Evolutionary conservation across 92 coral and sea anemone genomes (phyloP).

Genomic region (Phenganax subtilis): DNA sequence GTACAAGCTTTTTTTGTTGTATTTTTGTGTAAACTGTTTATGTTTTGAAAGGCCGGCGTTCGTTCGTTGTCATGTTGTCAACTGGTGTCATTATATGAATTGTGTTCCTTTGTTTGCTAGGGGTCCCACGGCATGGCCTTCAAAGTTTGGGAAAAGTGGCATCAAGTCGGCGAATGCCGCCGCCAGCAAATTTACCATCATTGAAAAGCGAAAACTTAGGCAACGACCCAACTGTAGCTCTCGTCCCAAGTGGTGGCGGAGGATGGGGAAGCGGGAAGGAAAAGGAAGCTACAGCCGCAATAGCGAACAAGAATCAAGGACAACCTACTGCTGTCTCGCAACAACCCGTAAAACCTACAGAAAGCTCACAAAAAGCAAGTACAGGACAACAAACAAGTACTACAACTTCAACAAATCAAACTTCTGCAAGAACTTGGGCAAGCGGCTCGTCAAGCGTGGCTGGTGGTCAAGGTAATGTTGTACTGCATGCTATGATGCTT

Average conservation of each 20-base stretch:
- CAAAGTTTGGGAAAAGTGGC: slow-evolving; percentile 99
- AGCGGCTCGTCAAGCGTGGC: slow-evolving; percentile 99
- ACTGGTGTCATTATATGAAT: slow-evolving; percentile 35
- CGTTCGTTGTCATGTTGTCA: slow-evolving; percentile 34
- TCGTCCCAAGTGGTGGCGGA: slow-evolving; percentile 99
- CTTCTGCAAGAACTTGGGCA: slow-evolving; percentile 93
- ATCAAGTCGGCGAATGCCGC: slow-evolving; percentile 96
- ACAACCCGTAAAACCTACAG: slow-evolving; percentile 96
- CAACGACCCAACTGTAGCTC: slow-evolving; percentile 99
- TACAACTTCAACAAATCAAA: slow-evolving; percentile 64
- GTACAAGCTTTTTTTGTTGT: background rate
- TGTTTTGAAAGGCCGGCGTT: slow-evolving; percentile 36
- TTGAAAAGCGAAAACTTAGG: slow-evolving; percentile 99
- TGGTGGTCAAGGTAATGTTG: slow-evolving; percentile 98
- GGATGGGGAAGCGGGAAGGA: slow-evolving; percentile 99
- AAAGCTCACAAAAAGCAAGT: slow-evolving; percentile 52
- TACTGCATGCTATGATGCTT: slow-evolving; percentile 1
- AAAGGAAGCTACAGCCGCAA: slow-evolving; percentile 48
- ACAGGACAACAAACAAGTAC: slow-evolving; percentile 67
- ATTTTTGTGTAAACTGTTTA: slow-evolving; percentile 32
- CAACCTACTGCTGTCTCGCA: slow-evolving; percentile 62
- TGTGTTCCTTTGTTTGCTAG: slow-evolving; percentile 44
- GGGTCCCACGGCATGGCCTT: slow-evolving; percentile 97
- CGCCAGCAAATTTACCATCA: slow-evolving; percentile 98
- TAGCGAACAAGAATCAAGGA: slow-evolving; percentile 59